Conservation (phyloP, 30 jellyfish, hydroid and myxozoan species). For the Clytia hemisphaerica region DNA sequence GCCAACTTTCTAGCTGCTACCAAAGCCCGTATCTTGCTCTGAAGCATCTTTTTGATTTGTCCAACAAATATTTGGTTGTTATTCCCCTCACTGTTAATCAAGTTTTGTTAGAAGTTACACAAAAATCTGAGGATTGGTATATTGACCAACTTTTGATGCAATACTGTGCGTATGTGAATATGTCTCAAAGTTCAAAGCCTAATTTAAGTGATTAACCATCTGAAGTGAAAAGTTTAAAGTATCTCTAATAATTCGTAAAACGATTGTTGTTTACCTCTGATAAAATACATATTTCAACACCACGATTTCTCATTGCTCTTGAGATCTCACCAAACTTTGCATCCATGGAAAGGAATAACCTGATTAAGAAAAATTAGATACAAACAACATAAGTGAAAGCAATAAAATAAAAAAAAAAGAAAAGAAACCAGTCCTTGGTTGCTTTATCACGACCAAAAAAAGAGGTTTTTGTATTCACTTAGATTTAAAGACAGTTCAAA, state of each 20-base stretch:
- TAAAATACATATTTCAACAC: slow-evolving; percentile 62
- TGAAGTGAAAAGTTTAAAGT: too few relatives aligned
- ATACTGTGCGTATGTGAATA: neutral
- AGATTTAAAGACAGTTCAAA: too few relatives aligned
- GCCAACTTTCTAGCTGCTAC: too few relatives aligned
- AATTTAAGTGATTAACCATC: neutral
- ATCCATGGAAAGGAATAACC: slow-evolving; percentile 74
- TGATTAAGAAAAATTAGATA: neutral
- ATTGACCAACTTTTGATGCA: too few relatives aligned
- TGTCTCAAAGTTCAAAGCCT: neutral
- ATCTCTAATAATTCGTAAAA: neutral
- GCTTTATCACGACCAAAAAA: neutral
- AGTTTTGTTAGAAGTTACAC: too few relatives aligned
- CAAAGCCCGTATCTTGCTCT: too few relatives aligned
- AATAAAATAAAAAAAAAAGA: neutral
- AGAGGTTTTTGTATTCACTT: neutral
- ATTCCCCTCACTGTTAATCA: too few relatives aligned
- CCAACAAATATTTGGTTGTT: too few relatives aligned
- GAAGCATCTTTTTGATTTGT: too few relatives aligned
- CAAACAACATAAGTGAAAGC: neutral
- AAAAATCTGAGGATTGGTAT: too few relatives aligned
- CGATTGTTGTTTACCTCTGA: slow-evolving; percentile 70
- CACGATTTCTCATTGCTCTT: slow-evolving; percentile 94
- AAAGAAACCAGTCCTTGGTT: neutral
- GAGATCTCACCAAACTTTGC: slow-evolving; percentile 90